These are phyloP conservation scores for Lophochroa leadbeateri DNA, from an alignment of 2,113 vertebrate species.

Conservation along the genomic window DNA sequence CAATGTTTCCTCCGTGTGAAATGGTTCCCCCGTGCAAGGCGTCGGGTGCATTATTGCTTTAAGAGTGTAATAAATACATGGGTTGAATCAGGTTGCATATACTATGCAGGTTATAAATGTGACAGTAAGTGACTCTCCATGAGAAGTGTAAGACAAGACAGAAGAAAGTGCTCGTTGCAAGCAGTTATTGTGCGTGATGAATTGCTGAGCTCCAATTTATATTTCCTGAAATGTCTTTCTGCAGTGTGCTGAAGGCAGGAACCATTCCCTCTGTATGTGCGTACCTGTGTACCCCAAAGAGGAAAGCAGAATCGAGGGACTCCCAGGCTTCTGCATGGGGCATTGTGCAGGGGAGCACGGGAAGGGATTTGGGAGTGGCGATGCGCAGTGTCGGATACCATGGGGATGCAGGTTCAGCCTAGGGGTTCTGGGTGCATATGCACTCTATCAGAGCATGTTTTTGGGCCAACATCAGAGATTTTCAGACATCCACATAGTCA, in stretches of 20 bases:
- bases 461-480: background rate
- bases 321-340: background rate
- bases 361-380: background rate
- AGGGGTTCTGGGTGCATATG: background rate
- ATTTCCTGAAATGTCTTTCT: background rate
- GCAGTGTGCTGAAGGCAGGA: background rate
- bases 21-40: background rate
- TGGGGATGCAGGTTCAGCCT: background rate
- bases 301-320: fast-evolving
- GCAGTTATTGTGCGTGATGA: fast-evolving
- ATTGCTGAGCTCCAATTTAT: background rate
- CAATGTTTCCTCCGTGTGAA: fast-evolving
- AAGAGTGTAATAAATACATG: background rate
- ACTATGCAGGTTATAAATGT: background rate
- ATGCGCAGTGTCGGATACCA: fast-evolving
- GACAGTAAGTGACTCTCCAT: background rate
- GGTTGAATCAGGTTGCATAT: background rate
- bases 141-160: background rate
- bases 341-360: fast-evolving
- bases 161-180: background rate
- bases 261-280: fast-evolving
- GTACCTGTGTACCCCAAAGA: fast-evolving
- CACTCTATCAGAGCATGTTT: background rate
- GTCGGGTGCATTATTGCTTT: background rate
- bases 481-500: background rate